A percentile compares a stretch with the other conserved stretches of the same genome.
These are phyloP conservation scores for Tyrannus savana DNA, from an alignment of 2,113 vertebrate genomes.

Conservation along the genomic window DNA sequence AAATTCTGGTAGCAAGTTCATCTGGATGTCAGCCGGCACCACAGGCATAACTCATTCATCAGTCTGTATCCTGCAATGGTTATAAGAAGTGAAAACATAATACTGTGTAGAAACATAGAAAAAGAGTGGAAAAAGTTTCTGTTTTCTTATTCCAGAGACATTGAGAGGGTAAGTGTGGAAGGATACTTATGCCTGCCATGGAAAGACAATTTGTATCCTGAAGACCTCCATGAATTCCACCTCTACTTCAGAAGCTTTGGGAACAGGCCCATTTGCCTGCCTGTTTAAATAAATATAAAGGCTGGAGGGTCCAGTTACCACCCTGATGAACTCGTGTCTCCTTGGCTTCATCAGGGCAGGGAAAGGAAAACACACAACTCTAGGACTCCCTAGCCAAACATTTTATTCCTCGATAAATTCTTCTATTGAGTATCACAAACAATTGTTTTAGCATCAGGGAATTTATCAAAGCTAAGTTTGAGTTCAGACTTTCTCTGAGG, in stretches of 20 bases:
- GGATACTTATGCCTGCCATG: background rate
- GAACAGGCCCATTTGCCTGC: background rate
- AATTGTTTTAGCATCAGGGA: background rate
- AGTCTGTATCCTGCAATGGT: background rate
- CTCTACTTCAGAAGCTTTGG: background rate
- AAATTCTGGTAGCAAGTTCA: constrained; percentile 9
- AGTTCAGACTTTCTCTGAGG: background rate
- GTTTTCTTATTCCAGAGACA: background rate
- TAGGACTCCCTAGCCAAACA: rapidly evolving
- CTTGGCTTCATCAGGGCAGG: background rate
- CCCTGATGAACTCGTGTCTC: background rate
- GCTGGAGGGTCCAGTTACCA: background rate
- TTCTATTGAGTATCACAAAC: background rate
- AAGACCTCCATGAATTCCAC: background rate
- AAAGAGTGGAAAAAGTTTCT: background rate
- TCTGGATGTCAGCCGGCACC: background rate
- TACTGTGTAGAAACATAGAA: background rate
- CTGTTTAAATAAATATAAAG: background rate
- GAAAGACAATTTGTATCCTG: background rate
- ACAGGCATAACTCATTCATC: background rate
- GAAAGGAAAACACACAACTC: background rate
- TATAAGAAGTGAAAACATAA: background rate
- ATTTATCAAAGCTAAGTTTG: background rate
- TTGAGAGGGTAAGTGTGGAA: background rate
- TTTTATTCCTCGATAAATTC: background rate